Conservation (phyloP, 1,140 invertebrate genomes). For the Vanessa atalanta region DNA sequence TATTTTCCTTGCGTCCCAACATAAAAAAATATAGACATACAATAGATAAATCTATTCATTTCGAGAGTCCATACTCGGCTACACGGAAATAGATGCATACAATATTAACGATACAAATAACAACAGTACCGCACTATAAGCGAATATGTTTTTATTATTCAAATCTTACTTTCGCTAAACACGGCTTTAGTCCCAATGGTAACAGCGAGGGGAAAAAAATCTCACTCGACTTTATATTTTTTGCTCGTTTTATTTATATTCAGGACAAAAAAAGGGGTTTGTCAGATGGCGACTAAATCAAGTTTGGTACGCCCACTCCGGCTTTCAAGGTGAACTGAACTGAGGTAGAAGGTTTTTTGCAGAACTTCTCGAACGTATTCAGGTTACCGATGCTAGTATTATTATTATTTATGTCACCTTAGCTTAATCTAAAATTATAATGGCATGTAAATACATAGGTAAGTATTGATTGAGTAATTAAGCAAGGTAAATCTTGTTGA, state of each 20-base stretch:
- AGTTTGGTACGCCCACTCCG: slow-evolving; percentile 69
- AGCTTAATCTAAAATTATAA: slow-evolving; percentile 19
- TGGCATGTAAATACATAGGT: neutral
- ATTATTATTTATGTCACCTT: slow-evolving; percentile 49
- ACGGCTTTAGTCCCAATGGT: slow-evolving; percentile 58
- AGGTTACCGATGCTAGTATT: slow-evolving; percentile 60
- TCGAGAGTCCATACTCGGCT: slow-evolving; percentile 33
- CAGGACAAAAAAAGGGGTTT: slow-evolving; percentile 77
- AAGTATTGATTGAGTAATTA: neutral
- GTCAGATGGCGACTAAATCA: slow-evolving; percentile 78
- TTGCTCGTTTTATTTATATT: slow-evolving; percentile 77
- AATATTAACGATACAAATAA: slow-evolving; percentile 48
- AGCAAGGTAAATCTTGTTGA: neutral
- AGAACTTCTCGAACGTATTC: slow-evolving; percentile 45
- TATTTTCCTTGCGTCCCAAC: slow-evolving; percentile 47
- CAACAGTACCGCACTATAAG: slow-evolving; percentile 62
- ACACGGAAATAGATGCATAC: slow-evolving; percentile 30
- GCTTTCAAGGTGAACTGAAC: slow-evolving; percentile 68
- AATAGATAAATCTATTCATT: slow-evolving; percentile 26
- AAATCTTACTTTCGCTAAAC: slow-evolving; percentile 76
- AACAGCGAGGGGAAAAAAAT: slow-evolving; percentile 61
- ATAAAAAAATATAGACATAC: too few relatives aligned
- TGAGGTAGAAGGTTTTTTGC: slow-evolving; percentile 60
- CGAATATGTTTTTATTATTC: slow-evolving; percentile 73
- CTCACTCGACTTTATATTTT: slow-evolving; percentile 68